These are phyloP conservation scores for Psophia crepitans DNA, from an alignment of 2,113 vertebrate species.

Conservation along the genomic window DNA sequence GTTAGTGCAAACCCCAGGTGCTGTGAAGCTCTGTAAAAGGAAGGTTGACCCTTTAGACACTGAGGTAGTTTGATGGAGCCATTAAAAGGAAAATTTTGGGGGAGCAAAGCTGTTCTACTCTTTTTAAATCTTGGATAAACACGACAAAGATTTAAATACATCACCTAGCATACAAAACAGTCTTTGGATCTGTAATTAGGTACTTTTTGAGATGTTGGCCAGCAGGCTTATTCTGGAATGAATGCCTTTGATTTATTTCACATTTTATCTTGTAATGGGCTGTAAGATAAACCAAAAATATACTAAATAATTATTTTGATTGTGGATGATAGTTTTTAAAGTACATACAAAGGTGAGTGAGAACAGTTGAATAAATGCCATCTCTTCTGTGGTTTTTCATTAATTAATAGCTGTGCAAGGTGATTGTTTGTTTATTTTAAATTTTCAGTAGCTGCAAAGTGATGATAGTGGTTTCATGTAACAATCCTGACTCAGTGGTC, in stretches of 20 bases:
- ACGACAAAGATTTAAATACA: background rate
- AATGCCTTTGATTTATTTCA: background rate
- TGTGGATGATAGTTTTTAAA: background rate
- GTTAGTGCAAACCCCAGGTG: background rate
- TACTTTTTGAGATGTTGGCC: background rate
- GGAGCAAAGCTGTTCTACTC: background rate
- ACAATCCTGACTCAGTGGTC: background rate
- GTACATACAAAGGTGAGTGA: background rate
- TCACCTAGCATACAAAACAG: background rate
- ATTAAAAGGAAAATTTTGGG: background rate
- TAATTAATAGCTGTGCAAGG: background rate
- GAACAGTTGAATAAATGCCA: background rate
- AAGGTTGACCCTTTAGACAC: background rate
- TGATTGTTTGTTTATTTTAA: background rate
- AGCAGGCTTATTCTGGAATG: background rate
- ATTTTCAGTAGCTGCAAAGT: background rate
- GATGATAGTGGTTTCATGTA: background rate
- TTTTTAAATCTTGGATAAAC: constrained; percentile 12
- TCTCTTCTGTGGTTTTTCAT: background rate
- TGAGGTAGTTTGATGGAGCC: background rate
- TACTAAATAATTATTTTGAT: background rate
- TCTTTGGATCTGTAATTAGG: background rate
- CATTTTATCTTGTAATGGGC: background rate
- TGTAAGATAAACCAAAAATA: background rate
- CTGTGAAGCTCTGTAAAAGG: background rate